phyloP scores from a whole-genome alignment of 2,888 invertebrate genomes.

The Hydriomena furcata region DNA sequence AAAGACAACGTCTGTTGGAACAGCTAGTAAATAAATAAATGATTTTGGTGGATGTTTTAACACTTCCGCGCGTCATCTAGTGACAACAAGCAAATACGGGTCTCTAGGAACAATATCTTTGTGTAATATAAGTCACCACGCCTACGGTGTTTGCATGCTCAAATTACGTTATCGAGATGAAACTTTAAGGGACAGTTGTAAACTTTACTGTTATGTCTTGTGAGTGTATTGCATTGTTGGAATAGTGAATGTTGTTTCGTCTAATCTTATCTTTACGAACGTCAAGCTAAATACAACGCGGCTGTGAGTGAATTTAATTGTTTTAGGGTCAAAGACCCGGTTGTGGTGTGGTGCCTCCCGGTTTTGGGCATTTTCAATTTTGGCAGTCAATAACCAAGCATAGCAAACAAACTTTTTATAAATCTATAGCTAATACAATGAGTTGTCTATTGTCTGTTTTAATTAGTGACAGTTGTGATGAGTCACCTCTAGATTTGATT shows the following conservation, averaged over 20 bases:
- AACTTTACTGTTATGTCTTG: slow-evolving; percentile 47
- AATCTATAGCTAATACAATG: no score
- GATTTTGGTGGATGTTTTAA: no score
- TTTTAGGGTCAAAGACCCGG: no score
- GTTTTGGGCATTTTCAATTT: no score
- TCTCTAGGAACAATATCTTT: slow-evolving; percentile 31
- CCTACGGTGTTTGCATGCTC: slow-evolving; percentile 46
- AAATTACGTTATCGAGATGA: slow-evolving; percentile 55
- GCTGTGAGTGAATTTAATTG: not conserved
- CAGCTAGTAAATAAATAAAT: no score
- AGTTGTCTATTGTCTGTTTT: not conserved
- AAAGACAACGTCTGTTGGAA: no score
- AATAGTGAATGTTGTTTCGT: not conserved
- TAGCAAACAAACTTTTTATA: no score
- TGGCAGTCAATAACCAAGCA: no score
- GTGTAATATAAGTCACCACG: slow-evolving; percentile 46
- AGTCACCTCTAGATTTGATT: no score
- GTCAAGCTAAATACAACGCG: not conserved
- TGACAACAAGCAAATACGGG: no score
- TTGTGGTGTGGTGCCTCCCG: no score
- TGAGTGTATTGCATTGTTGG: slow-evolving; percentile 33
- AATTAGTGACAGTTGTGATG: not conserved
- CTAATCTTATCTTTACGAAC: not conserved
- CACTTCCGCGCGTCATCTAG: no score
- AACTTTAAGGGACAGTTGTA: slow-evolving; percentile 44